A percentile compares a stretch with the other conserved stretches of the same genome.
Evolutionary conservation across 2,888 invertebrate species (phyloP).

Genomic region (Caradrina kadenii): DNA sequence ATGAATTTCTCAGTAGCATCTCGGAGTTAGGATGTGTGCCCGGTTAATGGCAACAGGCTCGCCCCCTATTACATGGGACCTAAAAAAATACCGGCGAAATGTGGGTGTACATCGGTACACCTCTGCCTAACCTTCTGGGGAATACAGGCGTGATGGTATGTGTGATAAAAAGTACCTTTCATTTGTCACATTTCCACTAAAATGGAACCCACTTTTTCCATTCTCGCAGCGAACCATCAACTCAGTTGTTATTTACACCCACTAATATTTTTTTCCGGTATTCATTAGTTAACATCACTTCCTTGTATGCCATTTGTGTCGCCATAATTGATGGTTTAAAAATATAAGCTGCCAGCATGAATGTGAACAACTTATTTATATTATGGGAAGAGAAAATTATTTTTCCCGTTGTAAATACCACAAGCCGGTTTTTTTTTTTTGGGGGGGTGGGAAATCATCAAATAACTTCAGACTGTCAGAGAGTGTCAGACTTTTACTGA

Average conservation of each 20-base stretch:
- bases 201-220: conserved; percentile 7
- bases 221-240: conserved; percentile 17
- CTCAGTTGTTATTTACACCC: conserved; percentile 33
- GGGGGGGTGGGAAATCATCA: no score
- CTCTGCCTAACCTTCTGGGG: no score
- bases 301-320: conserved; percentile 41
- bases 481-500: no score
- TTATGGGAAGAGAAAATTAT: conserved; percentile 17
- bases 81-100: no score
- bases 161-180: neutral
- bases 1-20: no score
- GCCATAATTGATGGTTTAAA: conserved; percentile 57
- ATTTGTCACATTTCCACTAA: neutral
- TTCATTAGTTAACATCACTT: conserved; percentile 56
- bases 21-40: no score
- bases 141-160: no score
- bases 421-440: conserved; percentile 2
- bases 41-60: no score
- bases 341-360: conserved; percentile 37
- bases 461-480: no score
- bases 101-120: no score
- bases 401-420: conserved; percentile 14
- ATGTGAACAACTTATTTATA: conserved; percentile 30
- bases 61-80: no score
- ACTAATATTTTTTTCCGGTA: conserved; percentile 54